A percentile compares a stretch with the other conserved stretches of the same genome.
Evolutionary conservation across 1,140 invertebrate species (phyloP).

Genomic region (Drosophila lacteicornis): DNA sequence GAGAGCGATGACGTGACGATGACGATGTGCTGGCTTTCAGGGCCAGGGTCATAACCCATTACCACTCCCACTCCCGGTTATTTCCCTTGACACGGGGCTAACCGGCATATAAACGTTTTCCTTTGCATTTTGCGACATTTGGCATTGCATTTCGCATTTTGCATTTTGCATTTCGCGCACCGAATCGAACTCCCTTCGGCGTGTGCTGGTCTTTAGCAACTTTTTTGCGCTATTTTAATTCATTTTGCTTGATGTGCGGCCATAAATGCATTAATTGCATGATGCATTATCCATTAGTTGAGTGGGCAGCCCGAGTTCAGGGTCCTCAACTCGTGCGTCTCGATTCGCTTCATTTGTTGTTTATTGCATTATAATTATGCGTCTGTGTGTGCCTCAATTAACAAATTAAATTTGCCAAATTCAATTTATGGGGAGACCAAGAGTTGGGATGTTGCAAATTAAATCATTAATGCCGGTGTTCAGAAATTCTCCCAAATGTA

Average conservation of each 20-base stretch:
- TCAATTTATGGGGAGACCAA: conserved; percentile 51
- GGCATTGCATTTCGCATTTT: conserved; percentile 27
- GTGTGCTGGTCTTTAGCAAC: conserved; percentile 32
- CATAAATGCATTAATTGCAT: conserved; percentile 75
- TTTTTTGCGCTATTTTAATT: conserved; percentile 55
- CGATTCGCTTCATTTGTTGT: conserved; percentile 60
- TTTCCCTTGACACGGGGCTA: conserved; percentile 34
- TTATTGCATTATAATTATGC: conserved; percentile 68
- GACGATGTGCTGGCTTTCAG: conserved; percentile 8
- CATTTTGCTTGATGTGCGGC: conserved; percentile 60
- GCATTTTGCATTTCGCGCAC: conserved; percentile 2
- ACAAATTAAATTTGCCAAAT: conserved; percentile 76
- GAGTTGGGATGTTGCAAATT: conserved; percentile 27
- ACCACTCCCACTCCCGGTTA: background rate
- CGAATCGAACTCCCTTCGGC: conserved; percentile 2
- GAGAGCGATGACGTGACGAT: conserved; percentile 40
- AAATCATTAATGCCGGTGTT: conserved; percentile 29
- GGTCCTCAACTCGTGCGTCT: conserved; percentile 24
- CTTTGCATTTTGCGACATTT: conserved; percentile 60
- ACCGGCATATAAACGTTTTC: conserved; percentile 41
- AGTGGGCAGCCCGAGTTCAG: conserved; percentile 29
- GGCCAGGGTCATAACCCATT: conserved; percentile 11
- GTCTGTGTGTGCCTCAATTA: conserved; percentile 59
- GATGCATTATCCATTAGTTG: conserved; percentile 77
- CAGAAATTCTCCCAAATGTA: background rate